Conservation (phyloP, 1,140 invertebrate species). For the Pantala flavescens region DNA sequence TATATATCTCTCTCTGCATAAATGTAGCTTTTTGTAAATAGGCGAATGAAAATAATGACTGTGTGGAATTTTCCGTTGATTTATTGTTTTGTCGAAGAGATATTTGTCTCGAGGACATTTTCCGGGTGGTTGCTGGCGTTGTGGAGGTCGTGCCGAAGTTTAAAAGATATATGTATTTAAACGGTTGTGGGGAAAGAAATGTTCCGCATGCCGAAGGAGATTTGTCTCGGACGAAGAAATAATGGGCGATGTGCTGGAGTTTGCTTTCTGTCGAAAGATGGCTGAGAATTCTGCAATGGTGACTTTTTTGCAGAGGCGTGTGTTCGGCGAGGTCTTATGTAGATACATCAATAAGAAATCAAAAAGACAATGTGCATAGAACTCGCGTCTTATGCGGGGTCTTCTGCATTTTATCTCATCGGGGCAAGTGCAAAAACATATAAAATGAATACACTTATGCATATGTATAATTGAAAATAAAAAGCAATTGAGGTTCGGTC, state of each 20-base stretch:
- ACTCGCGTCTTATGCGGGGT: neutral
- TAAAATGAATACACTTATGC: neutral
- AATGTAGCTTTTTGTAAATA: neutral
- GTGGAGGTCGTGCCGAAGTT: neutral
- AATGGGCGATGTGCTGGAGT: too few species aligned
- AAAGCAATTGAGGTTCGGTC: neutral
- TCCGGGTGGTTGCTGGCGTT: neutral
- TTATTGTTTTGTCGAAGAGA: too few species aligned
- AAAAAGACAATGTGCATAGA: neutral
- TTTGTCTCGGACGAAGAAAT: too few species aligned
- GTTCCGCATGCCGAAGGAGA: too few species aligned
- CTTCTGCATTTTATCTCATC: neutral
- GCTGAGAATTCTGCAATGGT: too few species aligned
- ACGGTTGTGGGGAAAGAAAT: too few species aligned
- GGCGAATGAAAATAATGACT: neutral
- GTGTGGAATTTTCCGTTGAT: neutral
- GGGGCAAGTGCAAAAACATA: neutral
- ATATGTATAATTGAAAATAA: conserved; percentile 5
- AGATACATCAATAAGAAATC: neutral
- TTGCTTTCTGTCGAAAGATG: too few species aligned
- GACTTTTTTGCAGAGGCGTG: neutral
- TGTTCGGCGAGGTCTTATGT: neutral
- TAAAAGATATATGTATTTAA: neutral
- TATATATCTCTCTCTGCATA: neutral
- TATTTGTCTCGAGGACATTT: neutral